Evolutionary conservation across 2,888 invertebrate genomes (phyloP).

Genomic region (Tipula unca): DNA sequence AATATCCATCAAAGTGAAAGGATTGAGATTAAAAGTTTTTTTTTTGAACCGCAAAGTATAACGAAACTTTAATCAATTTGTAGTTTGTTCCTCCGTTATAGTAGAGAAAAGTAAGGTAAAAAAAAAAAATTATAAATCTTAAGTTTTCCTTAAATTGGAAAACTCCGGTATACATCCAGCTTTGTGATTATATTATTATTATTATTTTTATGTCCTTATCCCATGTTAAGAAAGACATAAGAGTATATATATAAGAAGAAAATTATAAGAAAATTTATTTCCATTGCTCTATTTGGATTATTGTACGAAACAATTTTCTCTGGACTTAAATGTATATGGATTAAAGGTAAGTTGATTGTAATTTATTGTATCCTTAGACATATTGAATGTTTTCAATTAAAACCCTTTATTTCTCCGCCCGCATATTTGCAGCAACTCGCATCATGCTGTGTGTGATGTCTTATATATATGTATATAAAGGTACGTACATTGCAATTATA

Average conservation of each 20-base stretch:
- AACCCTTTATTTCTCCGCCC: background rate
- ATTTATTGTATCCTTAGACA: background rate
- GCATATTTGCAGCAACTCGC: background rate
- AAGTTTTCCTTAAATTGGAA: background rate
- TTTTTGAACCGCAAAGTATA: background rate
- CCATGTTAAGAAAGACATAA: background rate
- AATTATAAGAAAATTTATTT: background rate
- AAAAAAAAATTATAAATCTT: background rate
- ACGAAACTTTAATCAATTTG: background rate
- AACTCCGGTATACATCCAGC: background rate
- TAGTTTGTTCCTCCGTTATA: background rate
- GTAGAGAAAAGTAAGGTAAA: background rate
- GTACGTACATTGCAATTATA: background rate
- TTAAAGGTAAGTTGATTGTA: slow-evolving; percentile 8
- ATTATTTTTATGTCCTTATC: slow-evolving; percentile 8
- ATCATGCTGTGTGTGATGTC: background rate
- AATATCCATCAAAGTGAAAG: background rate
- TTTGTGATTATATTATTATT: background rate
- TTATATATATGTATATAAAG: background rate
- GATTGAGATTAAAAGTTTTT: background rate
- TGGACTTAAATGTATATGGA: slow-evolving; percentile 2
- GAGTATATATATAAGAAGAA: too few species aligned
- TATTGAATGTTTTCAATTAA: background rate
- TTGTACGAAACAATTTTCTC: background rate
- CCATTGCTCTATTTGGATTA: background rate